These are phyloP conservation scores for Atta cephalotes DNA, from an alignment of 1,140 invertebrate genomes.

Conservation along the genomic window DNA sequence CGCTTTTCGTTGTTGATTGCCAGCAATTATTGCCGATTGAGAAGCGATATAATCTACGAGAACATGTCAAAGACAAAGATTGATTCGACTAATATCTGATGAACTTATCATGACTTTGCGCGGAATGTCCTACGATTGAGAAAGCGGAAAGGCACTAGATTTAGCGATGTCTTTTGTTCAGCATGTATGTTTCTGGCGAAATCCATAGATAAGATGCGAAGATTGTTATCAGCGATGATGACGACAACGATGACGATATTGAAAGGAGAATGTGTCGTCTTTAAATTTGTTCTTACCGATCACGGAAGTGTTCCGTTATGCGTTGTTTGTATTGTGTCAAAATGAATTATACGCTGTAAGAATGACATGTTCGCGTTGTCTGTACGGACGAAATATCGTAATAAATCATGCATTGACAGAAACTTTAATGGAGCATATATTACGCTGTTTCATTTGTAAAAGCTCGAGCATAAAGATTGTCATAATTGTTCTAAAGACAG, in stretches of 20 bases:
- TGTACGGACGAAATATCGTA: conserved; percentile 58
- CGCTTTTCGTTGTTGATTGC: conserved; percentile 20
- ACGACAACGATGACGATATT: not conserved
- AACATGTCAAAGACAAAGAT: not conserved
- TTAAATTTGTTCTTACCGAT: conserved; percentile 37
- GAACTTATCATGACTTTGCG: not conserved
- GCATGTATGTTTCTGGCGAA: not conserved
- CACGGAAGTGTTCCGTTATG: conserved; percentile 28
- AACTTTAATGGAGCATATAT: conserved; percentile 5
- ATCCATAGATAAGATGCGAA: conserved; percentile 40
- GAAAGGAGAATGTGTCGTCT: conserved; percentile 35
- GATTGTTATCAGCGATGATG: not conserved
- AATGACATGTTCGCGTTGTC: conserved; percentile 50
- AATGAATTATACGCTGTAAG: conserved; percentile 49
- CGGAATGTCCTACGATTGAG: not conserved
- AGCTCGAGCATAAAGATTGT: too few species aligned
- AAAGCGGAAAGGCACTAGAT: conserved; percentile 19
- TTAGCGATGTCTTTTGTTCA: conserved; percentile 34
- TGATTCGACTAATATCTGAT: conserved; percentile 15
- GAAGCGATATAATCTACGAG: not conserved
- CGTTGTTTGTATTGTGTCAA: conserved; percentile 52
- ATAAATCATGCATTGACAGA: conserved; percentile 47
- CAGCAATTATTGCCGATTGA: conserved; percentile 13
- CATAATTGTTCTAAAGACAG: too few species aligned
- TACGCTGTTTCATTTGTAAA: conserved; percentile 20